Evolutionary conservation across 2,113 vertebrate species (phyloP), one percentile per base, ranked within the genome.

Genomic region (Pelodiscus sinensis): DNA sequence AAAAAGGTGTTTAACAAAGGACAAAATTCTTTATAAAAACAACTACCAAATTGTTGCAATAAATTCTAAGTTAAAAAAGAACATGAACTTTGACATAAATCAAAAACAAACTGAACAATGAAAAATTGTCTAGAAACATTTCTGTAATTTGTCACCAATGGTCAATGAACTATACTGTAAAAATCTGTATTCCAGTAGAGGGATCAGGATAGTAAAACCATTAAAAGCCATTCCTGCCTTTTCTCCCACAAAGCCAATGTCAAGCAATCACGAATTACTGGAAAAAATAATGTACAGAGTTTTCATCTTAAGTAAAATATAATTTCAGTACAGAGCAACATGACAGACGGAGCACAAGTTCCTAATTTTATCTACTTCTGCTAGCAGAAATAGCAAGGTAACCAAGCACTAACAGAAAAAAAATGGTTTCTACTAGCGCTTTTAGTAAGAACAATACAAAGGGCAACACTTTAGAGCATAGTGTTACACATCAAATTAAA

Each of bases 141-240:
- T 9, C n/a, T 38, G 31, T 77, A 27, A 89, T 51, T 89, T 79
- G 50, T 80, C 85, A 87, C 87, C 83, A 93, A n/a, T 8, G 54
- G 79, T 51, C 35, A 52, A 50, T 29, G 52, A 82, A 12, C 71
- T 51, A 35, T 0, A 81, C 80, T 87, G 84, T 60, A 94, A 87
- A 92, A 95, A 86, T 29, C 71, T 75, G 44, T 31, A 82, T 94
- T 96, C 92, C 92, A 95, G 91, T 97, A 97, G 92, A 97, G 94
- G 93, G 95, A 95, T 93, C 89, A 97, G 90, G 90, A 94, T 0
- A 7, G 94, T 81, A 96, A 84, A 97, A 92, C 91, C 96, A 83
- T 52, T 62, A 71, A 93, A 86, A 62, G 91, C 87, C 96, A 94
- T 3, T 73, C 44, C 86, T 84, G 60, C 31, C 62, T 50, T 35